Percentiles rank a stretch among this genome's conserved stretches.
Conservation (phyloP, 2,797 vertebrate genomes). For the Lacerta agilis region DNA sequence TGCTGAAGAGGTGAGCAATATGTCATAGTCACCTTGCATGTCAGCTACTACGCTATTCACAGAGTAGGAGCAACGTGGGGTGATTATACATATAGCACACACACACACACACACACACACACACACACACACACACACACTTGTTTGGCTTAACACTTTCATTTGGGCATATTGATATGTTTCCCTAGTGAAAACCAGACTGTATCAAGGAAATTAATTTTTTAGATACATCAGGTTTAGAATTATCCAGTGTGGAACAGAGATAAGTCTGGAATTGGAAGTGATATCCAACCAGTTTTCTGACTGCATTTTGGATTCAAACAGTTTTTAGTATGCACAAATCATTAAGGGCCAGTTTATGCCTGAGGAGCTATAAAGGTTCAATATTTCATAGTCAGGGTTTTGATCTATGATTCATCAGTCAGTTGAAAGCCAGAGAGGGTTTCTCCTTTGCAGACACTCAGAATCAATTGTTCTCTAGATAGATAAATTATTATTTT, state of each 20-base stretch:
- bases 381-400: constrained; percentile 77
- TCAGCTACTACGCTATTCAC: constrained; percentile 23
- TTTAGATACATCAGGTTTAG: constrained; percentile 27
- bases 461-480: constrained; percentile 72
- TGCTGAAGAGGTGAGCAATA: constrained; percentile 25
- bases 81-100: neutral
- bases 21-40: constrained; percentile 21
- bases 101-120: too few relatives aligned
- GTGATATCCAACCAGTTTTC: constrained; percentile 59
- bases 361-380: constrained; percentile 57
- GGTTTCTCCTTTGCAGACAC: constrained; percentile 45
- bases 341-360: constrained; percentile 67
- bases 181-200: constrained; percentile 22
- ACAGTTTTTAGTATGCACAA: constrained; percentile 67
- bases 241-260: constrained; percentile 46
- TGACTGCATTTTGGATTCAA: constrained; percentile 72
- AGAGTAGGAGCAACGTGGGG: neutral
- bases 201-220: constrained; percentile 36
- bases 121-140: too few relatives aligned
- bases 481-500: constrained; percentile 61
- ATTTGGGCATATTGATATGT: constrained; percentile 26
- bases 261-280: constrained; percentile 47
- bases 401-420: constrained; percentile 82
- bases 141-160: constrained; percentile 17
- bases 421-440: constrained; percentile 64